A percentile compares a stretch with the other conserved stretches of the same genome.
These are phyloP conservation scores for Alentia gelatinosa DNA, from an alignment of 2,888 invertebrate genomes.

Conservation along the genomic window DNA sequence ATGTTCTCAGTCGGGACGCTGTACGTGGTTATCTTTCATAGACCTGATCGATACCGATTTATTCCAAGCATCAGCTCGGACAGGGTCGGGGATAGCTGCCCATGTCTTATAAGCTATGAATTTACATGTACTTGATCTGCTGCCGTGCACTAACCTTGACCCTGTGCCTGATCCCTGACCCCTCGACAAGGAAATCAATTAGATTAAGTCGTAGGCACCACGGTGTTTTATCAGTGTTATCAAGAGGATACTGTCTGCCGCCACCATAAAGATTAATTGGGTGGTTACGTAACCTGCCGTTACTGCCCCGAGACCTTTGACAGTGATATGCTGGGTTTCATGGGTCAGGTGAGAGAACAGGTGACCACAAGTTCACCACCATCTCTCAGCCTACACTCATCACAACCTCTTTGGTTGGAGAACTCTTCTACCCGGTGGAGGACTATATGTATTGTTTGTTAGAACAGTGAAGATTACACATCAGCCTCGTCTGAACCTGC, in stretches of 20 bases:
- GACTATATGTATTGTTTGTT: not conserved
- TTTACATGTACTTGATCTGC: too few species aligned
- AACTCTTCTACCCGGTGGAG: not conserved
- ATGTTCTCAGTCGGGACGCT: too few species aligned
- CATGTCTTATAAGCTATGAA: too few species aligned
- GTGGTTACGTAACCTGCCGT: not conserved
- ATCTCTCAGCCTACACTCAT: not conserved
- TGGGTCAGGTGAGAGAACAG: not conserved
- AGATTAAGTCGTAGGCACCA: not conserved
- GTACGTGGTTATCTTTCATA: too few species aligned
- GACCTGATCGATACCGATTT: too few species aligned
- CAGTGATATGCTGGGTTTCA: not conserved
- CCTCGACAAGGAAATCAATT: not conserved
- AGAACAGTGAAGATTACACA: not conserved
- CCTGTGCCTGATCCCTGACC: not conserved
- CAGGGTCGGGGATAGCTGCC: too few species aligned
- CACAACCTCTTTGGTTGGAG: not conserved
- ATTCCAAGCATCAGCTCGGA: too few species aligned
- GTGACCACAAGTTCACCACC: not conserved
- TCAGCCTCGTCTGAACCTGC: not conserved
- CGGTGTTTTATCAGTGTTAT: not conserved
- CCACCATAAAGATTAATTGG: not conserved
- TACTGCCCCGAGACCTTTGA: constrained; percentile 2
- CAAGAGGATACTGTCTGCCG: not conserved
- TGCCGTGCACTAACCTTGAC: too few species aligned